A percentile compares a stretch with the other conserved stretches of the same genome.
Conservation (phyloP, 2,113 vertebrate genomes). For the Thalassoma bifasciatum region DNA sequence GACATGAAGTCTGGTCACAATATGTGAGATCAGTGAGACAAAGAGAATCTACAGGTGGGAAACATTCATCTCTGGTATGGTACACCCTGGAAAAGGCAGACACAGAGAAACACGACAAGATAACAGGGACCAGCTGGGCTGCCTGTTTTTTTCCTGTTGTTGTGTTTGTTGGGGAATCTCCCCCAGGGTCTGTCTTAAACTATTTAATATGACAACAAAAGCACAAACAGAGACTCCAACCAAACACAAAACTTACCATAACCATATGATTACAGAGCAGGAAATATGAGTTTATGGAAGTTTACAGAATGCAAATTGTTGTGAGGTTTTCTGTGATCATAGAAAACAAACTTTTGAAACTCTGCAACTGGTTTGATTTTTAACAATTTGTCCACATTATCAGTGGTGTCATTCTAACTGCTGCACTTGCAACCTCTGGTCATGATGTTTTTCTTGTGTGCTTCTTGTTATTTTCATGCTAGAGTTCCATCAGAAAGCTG, state of each 20-base stretch:
- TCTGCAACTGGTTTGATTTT: slow-evolving; percentile 6
- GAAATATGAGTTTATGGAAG: neutral
- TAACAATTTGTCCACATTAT: slow-evolving; percentile 9
- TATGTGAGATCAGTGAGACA: slow-evolving; percentile 60
- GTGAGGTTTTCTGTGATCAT: slow-evolving; percentile 31
- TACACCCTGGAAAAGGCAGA: slow-evolving; percentile 33
- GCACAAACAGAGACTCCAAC: slow-evolving; percentile 33
- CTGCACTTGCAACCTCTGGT: neutral
- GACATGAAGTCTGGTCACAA: slow-evolving; percentile 68
- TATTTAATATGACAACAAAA: slow-evolving; percentile 51
- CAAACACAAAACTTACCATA: slow-evolving; percentile 29
- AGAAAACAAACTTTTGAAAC: slow-evolving; percentile 1
- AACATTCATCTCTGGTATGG: slow-evolving; percentile 59
- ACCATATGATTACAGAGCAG: slow-evolving; percentile 14
- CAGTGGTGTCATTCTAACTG: neutral
- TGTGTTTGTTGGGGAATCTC: slow-evolving; percentile 58
- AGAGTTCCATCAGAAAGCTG: slow-evolving; percentile 10
- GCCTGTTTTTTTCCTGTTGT: slow-evolving; percentile 18
- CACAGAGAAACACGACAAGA: slow-evolving; percentile 55
- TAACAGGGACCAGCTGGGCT: slow-evolving; percentile 80
- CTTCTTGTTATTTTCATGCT: slow-evolving; percentile 4
- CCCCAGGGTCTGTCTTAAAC: slow-evolving; percentile 46
- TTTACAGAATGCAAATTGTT: slow-evolving; percentile 24
- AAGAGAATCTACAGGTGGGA: slow-evolving; percentile 78
- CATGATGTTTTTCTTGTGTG: neutral